Evolutionary conservation across 1,140 invertebrate genomes (phyloP), one percentile per base, ranked within the genome.

Genomic region (Linepithema humile): DNA sequence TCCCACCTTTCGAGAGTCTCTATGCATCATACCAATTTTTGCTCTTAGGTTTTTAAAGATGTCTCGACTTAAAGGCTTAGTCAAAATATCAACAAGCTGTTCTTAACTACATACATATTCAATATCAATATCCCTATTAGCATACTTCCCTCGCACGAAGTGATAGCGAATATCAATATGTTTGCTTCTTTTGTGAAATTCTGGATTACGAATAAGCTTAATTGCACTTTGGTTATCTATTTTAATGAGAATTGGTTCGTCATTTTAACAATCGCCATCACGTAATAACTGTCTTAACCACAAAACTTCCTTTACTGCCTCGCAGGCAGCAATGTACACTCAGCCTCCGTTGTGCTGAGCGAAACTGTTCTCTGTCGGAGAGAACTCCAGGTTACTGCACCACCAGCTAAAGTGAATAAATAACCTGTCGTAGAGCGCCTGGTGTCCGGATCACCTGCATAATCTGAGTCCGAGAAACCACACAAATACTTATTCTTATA

Each of bases 171-270:
- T 20, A 20, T 62, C 32, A 3, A 62, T 62, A n/a, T 62, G 59
- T 38, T 62, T 62, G 4, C 32, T 38, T 12, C 4, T 62, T 2
- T 62, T 62, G 9, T 62, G 59, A 38, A 35, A 62, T 20, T 62
- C 59, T 0, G 32, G 59, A 20, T 62, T 62, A 0, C 32, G 5
- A 9, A 62, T 20, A 3, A 62, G 7, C 7, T 62, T 62, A 0
- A 62, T 62, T 2, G 29, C 32, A 35, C 59, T 62, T 9, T 62
- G 59, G 9, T 80, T 80, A 1, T 67, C 64, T 1, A 80, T n/a
- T 4, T 59, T 43, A 20, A 23, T 69, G 0, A 23, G 9, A 4
- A 10, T 48, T 3, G 12, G 17, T 43, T 43, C 9, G 0, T 43
- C 60, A 32, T 20, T 38, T 45, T 29, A 26, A 57, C 0, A 2